Base-by-base conservation (phyloP, 2,888 invertebrate genomes). In the Saturnia pavonia region DNA sequence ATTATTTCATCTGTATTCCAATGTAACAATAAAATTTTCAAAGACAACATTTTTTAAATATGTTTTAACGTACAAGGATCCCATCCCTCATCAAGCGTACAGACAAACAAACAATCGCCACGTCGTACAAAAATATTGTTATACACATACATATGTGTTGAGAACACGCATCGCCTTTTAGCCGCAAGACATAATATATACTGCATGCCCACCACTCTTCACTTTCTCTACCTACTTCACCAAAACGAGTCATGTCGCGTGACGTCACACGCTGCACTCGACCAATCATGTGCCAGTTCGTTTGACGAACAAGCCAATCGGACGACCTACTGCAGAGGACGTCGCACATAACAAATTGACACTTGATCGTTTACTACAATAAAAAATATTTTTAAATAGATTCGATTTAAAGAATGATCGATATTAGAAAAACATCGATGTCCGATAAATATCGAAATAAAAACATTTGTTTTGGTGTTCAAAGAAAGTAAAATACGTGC, bases 11-110 rank as follows among this genome's bases (percentile, higher is more conserved):
- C 89, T 92, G 92, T 93, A 92, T 92, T 92, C 91, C 93, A 94
- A 92, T 91, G 92, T 90, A 94, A 94, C 94, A 94, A 94, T 94
- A 94, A 92, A 94, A 91, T 91, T 94, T 86, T 94, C 90, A 93
- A 94, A 94, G 92, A 93, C 93, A 94, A 94, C 94, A 94, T 93
- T 88, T 88, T 91, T 87, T 91, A 91, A 89, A 86, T 89, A 86
- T 88, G 86, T 88, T 87, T 60, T 86, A 87, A 83, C 88, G 88
- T 87, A 86, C 89, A 79, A 85, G 91, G 91, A 91, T 90, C 87
- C 86, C 79, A 89, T 88, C 90, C 90, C 78, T 72, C 76, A 77
- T 79, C 79, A 78, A 74, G 72, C 73, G 51, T 65, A 72, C 79
- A 74, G 76, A 78, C 79, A 84, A 80, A 65, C 69, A 51, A 51